These are phyloP conservation scores for Scytalopus superciliaris DNA, from an alignment of 2,113 vertebrate genomes.

Conservation along the genomic window DNA sequence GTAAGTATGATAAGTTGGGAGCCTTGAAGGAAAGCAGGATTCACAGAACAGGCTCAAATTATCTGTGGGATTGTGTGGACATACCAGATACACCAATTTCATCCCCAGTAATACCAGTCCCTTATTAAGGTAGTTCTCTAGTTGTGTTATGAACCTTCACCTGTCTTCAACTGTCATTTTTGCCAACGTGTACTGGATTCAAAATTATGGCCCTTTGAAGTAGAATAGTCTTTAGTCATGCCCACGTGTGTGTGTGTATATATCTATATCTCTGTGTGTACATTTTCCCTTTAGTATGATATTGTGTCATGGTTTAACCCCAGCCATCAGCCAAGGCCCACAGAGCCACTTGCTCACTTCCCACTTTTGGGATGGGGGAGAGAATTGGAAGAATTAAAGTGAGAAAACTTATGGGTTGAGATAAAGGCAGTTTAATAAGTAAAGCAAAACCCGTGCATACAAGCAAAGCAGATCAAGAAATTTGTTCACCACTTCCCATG, in stretches of 20 bases:
- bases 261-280: background rate
- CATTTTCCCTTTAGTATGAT: background rate
- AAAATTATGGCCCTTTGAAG: background rate
- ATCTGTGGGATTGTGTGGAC: background rate
- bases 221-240: background rate
- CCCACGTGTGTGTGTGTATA: no score
- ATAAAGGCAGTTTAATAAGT: background rate
- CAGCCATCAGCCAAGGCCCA: no score
- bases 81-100: background rate
- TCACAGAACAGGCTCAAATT: background rate
- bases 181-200: background rate
- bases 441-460: background rate
- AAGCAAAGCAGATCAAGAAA: background rate
- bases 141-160: background rate
- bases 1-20: background rate
- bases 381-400: background rate
- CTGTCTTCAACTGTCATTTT: background rate
- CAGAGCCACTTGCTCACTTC: no score
- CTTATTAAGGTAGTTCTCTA: background rate
- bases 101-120: background rate
- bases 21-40: background rate
- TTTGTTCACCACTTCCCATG: background rate
- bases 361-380: background rate
- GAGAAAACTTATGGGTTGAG: fast-evolving
- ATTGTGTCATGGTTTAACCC: background rate